These are phyloP conservation scores for Apamea epomidion DNA, from an alignment of 2,888 invertebrate genomes.

Conservation along the genomic window DNA sequence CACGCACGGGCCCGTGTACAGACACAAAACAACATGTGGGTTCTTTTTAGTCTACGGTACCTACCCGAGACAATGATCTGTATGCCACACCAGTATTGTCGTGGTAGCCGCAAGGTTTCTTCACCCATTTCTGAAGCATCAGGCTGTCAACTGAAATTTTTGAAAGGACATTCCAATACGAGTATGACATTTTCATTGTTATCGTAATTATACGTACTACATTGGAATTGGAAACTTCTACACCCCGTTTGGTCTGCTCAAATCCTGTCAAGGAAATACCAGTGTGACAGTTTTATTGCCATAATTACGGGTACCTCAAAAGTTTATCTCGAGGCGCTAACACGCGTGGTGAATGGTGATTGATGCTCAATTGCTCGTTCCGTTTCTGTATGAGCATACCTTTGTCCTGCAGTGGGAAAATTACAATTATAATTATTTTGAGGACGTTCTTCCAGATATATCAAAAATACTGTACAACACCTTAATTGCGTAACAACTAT, in stretches of 20 bases:
- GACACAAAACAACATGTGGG: neutral
- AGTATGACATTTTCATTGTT: slow-evolving; percentile 16
- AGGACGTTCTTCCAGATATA: too few species aligned
- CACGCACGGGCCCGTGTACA: neutral
- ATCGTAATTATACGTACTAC: slow-evolving; percentile 15
- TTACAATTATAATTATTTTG: neutral
- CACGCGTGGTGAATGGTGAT: slow-evolving; percentile 15
- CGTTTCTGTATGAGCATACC: neutral
- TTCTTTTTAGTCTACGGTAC: neutral
- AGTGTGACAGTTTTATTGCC: slow-evolving; percentile 23
- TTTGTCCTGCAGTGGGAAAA: neutral
- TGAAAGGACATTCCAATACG: neutral
- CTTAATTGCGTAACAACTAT: too few species aligned
- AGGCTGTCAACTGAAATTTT: slow-evolving; percentile 8
- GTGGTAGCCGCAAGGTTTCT: slow-evolving; percentile 20
- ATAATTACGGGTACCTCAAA: slow-evolving; percentile 18
- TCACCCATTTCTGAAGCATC: neutral
- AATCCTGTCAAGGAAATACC: slow-evolving; percentile 9
- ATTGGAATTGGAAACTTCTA: neutral
- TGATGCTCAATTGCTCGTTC: slow-evolving; percentile 9
- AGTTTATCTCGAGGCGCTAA: slow-evolving; percentile 1
- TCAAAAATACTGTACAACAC: neutral
- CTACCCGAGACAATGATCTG: neutral
- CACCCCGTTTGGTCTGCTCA: slow-evolving; percentile 9
- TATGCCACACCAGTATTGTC: slow-evolving; percentile 6